Percentiles rank a stretch among this genome's conserved stretches.
Conservation (phyloP, 1,140 invertebrate species). For the Neuroterus valhalla region DNA sequence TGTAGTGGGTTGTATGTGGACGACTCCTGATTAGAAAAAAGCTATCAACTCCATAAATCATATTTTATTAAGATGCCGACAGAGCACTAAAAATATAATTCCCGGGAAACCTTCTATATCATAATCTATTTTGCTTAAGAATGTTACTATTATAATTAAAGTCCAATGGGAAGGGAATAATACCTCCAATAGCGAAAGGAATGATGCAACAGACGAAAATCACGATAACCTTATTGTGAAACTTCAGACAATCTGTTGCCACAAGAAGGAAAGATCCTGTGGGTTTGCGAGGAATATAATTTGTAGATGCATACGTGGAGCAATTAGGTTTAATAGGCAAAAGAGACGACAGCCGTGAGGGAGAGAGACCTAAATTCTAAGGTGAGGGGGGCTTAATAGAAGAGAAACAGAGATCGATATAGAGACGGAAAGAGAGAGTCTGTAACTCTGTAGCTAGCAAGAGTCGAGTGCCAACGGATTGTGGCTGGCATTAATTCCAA, state of each 20-base stretch:
- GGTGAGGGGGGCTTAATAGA: conserved; percentile 1
- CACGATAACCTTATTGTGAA: conserved; percentile 30
- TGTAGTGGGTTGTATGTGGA: too few relatives aligned
- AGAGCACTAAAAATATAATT: too few relatives aligned
- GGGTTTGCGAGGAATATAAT: conserved; percentile 28
- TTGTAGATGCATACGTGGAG: conserved; percentile 40
- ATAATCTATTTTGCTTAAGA: too few relatives aligned
- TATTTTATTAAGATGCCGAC: too few relatives aligned
- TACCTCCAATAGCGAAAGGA: conserved; percentile 29
- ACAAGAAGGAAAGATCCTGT: too few relatives aligned
- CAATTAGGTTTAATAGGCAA: conserved; percentile 31
- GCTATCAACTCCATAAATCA: too few relatives aligned
- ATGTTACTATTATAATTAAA: too few relatives aligned
- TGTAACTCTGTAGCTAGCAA: conserved; percentile 38
- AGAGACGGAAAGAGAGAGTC: conserved; percentile 10
- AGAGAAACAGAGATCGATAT: too few relatives aligned
- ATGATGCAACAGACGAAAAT: conserved; percentile 32
- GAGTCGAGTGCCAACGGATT: conserved; percentile 55
- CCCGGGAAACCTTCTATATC: too few relatives aligned
- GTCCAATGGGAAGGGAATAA: conserved; percentile 22
- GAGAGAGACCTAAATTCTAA: conserved; percentile 25
- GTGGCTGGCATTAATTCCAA: conserved; percentile 63
- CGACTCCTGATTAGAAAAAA: too few relatives aligned
- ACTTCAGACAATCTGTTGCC: conserved; percentile 10
- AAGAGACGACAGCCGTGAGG: neutral